These are phyloP conservation scores for Chromoteleia sp. DNA, from an alignment of 2,888 invertebrate species.

Conservation along the genomic window DNA sequence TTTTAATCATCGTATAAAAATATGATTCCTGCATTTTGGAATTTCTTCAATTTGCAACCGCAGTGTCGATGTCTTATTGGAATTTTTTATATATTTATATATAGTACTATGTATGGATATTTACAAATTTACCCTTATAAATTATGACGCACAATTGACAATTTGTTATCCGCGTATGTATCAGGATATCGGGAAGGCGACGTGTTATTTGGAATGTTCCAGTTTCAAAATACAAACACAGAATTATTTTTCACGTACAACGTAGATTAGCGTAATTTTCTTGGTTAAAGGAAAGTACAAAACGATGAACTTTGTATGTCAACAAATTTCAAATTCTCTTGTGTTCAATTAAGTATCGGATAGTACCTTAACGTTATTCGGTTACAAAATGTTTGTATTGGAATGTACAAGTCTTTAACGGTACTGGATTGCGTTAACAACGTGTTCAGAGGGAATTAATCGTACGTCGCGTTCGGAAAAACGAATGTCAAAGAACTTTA, in stretches of 20 bases:
- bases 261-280: too few species aligned
- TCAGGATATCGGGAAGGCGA: constrained; percentile 10
- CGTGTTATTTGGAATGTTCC: constrained; percentile 7
- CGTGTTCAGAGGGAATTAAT: neutral
- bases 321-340: too few species aligned
- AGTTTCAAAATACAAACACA: neutral
- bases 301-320: too few species aligned
- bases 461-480: neutral
- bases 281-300: too few species aligned
- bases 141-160: constrained; percentile 10
- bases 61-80: too few species aligned
- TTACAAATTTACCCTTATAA: constrained; percentile 30
- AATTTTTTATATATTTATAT: neutral
- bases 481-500: constrained; percentile 6
- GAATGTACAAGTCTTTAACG: constrained; percentile 12
- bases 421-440: neutral
- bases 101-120: constrained; percentile 11
- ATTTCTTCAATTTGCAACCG: too few species aligned
- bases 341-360: too few species aligned
- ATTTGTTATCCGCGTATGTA: neutral
- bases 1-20: too few species aligned
- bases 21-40: too few species aligned
- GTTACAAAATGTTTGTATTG: neutral
- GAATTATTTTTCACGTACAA: too few species aligned
- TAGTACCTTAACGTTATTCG: too few species aligned